Conservation (phyloP, 2,888 invertebrate species). For the Entomobrya multifasciata region DNA sequence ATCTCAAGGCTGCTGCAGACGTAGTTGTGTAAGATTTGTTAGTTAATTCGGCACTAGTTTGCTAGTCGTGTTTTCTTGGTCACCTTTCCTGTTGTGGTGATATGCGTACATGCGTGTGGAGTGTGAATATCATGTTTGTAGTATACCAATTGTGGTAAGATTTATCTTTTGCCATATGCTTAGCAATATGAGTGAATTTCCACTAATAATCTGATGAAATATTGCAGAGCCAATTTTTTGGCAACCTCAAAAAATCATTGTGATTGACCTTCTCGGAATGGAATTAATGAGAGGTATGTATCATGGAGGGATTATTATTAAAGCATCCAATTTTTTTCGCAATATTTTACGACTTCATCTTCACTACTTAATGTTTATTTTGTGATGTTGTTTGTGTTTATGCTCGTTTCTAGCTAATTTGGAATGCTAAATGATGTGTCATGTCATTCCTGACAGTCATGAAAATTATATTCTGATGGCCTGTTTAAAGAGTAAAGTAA, state of each 20-base stretch:
- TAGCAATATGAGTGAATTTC: not conserved
- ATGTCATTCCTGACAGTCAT: conserved; percentile 6
- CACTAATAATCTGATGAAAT: not conserved
- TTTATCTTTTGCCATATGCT: not conserved
- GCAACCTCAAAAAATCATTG: conserved; percentile 20
- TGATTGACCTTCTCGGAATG: not conserved
- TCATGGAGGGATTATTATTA: not conserved
- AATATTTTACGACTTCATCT: conserved; percentile 21
- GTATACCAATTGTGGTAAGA: conserved; percentile 1
- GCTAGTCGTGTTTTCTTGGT: conserved; percentile 15
- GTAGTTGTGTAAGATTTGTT: conserved; percentile 8
- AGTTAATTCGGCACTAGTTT: conserved; percentile 21
- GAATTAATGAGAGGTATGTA: conserved; percentile 4
- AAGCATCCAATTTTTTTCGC: conserved; percentile 3
- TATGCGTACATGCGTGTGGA: not conserved
- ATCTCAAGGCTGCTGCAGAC: conserved; percentile 32
- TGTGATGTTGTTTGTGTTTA: not conserved
- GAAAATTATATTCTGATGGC: conserved; percentile 26
- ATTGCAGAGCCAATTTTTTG: not conserved
- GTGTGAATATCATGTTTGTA: not conserved
- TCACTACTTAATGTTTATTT: conserved; percentile 24
- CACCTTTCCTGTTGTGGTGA: not conserved
- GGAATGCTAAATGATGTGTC: conserved; percentile 36
- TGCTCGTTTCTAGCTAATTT: conserved; percentile 23
- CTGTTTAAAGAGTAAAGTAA: conserved; percentile 5